These are phyloP conservation scores for Drosophila mulleri DNA, from an alignment of 2,888 invertebrate genomes.

Conservation along the genomic window DNA sequence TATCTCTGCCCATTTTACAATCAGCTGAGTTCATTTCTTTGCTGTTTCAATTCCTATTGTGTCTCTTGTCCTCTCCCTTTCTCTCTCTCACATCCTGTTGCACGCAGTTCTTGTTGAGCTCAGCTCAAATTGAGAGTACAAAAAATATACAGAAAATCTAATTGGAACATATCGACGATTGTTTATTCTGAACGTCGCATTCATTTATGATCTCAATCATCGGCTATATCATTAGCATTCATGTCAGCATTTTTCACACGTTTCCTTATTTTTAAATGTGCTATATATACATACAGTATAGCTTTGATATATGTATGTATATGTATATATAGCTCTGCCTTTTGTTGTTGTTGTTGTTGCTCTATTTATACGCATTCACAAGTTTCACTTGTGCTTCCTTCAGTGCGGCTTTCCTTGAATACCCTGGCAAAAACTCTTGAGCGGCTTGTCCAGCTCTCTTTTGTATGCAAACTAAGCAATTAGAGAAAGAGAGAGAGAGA, in stretches of 20 bases:
- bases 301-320: background rate
- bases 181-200: background rate
- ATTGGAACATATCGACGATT: background rate
- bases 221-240: conserved; percentile 20
- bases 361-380: conserved; percentile 46
- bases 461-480: background rate
- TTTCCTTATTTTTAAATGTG: conserved; percentile 9
- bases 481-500: too few species aligned
- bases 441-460: background rate
- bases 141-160: background rate
- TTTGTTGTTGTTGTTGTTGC: background rate
- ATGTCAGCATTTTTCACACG: conserved; percentile 38
- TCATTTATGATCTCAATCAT: conserved; percentile 21
- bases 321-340: background rate
- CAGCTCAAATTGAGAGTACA: background rate
- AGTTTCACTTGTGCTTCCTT: conserved; percentile 41
- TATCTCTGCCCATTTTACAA: background rate
- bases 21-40: conserved; percentile 12
- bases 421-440: conserved; percentile 12
- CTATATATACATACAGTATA: background rate
- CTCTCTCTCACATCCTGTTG: background rate
- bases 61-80: background rate
- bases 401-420: conserved; percentile 8
- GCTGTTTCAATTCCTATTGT: background rate
- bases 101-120: background rate